phyloP scores from a whole-genome alignment of 2,888 invertebrate genomes.

The Onchidella celtica region DNA sequence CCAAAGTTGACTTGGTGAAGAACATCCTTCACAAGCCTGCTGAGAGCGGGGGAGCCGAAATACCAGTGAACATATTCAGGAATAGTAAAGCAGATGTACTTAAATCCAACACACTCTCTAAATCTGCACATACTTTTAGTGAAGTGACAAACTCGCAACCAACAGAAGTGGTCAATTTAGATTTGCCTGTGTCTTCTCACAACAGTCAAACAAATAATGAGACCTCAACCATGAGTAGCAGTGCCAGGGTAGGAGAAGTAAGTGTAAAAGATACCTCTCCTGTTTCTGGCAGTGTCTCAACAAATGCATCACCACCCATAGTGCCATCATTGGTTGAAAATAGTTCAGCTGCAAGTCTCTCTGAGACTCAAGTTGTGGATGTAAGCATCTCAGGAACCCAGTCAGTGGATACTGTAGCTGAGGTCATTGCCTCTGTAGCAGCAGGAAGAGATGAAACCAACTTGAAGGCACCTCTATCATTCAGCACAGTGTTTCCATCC shows the following conservation, averaged over 20 bases:
- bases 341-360: not conserved
- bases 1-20: not conserved
- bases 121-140: not conserved
- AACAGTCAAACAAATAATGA: not conserved
- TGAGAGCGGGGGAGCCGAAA: not conserved
- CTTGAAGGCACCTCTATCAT: not conserved
- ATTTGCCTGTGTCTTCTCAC: constrained; percentile 16
- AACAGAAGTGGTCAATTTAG: constrained; percentile 38
- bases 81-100: not conserved
- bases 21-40: not conserved
- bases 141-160: not conserved
- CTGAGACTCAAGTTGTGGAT: no score
- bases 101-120: not conserved
- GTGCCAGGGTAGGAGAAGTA: not conserved
- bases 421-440: constrained; percentile 7
- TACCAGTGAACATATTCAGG: not conserved
- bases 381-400: not conserved
- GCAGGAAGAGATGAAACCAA: constrained; percentile 11
- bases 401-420: not conserved
- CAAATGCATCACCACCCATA: not conserved
- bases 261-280: not conserved
- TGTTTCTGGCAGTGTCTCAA: not conserved
- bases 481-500: not conserved
- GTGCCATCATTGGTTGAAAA: not conserved
- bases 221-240: not conserved